Evolutionary conservation across 2,113 vertebrate genomes (phyloP).

Genomic region (Sinocyclocheilus maitianheensis): DNA sequence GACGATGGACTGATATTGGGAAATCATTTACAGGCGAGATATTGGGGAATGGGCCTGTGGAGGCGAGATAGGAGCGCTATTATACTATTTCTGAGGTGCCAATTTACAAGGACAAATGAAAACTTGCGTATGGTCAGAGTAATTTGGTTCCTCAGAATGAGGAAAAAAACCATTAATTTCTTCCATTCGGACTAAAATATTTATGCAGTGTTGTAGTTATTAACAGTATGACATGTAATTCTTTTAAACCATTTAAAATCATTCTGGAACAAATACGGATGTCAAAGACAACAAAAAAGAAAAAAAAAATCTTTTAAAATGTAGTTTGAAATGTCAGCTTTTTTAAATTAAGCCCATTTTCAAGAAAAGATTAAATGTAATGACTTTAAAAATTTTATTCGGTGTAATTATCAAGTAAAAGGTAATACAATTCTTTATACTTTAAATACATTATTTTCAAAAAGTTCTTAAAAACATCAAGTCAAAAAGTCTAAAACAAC

Average conservation of each 20-base stretch:
- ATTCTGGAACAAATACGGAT: not conserved
- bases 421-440: not conserved
- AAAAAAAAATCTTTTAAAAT: not conserved
- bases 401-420: not conserved
- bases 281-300: not conserved
- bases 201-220: not conserved
- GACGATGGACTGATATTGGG: not conserved
- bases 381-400: not conserved
- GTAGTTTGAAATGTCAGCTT: not conserved
- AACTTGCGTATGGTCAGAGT: not conserved
- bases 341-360: not conserved
- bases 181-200: not conserved
- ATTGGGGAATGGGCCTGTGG: not conserved
- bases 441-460: too few species aligned
- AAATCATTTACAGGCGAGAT: slow-evolving; percentile 2
- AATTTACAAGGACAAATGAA: not conserved
- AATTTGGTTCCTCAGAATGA: not conserved
- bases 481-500: too few species aligned
- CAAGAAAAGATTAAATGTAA: not conserved
- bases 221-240: not conserved
- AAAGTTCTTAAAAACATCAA: too few species aligned
- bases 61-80: not conserved
- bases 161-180: not conserved
- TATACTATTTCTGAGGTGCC: slow-evolving; percentile 3
- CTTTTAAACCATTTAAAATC: not conserved